phyloP scores from a whole-genome alignment of 2,113 vertebrate genomes.

The Corapipo altera region DNA sequence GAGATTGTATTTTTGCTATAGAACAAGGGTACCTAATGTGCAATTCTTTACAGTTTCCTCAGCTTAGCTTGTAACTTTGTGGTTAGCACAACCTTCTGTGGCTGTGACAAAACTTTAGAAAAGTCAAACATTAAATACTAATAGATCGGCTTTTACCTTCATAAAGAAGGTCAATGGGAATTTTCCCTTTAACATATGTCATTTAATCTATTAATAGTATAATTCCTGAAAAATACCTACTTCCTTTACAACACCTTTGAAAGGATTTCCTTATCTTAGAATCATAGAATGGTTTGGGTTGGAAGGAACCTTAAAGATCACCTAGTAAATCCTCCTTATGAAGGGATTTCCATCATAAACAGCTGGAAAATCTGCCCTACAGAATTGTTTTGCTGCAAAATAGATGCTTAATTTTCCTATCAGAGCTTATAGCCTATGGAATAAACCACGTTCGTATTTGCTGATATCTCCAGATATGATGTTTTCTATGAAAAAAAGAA shows the following conservation, averaged over 20 bases:
- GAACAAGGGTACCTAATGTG: not conserved
- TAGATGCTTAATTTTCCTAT: not conserved
- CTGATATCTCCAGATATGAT: not conserved
- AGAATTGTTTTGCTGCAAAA: not conserved
- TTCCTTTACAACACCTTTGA: not conserved
- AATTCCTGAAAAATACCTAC: not conserved
- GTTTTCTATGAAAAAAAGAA: not conserved
- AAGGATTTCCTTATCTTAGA: not conserved
- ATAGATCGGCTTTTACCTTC: not conserved
- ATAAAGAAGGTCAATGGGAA: not conserved
- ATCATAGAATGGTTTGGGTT: not conserved
- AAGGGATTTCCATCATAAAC: not conserved
- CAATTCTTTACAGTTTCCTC: not conserved
- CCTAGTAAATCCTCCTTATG: not conserved
- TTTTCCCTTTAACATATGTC: not conserved
- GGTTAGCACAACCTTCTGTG: not conserved
- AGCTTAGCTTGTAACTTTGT: not conserved
- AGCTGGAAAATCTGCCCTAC: not conserved
- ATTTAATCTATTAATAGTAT: not conserved
- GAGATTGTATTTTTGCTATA: not conserved
- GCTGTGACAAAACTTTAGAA: not conserved
- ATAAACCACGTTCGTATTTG: not conserved
- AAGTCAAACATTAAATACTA: not conserved
- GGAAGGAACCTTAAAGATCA: not conserved
- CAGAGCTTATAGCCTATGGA: not conserved